Evolutionary conservation across 2,888 invertebrate species (phyloP), one percentile per base, ranked within the genome.

Genomic region (Ernsta delagoae): DNA sequence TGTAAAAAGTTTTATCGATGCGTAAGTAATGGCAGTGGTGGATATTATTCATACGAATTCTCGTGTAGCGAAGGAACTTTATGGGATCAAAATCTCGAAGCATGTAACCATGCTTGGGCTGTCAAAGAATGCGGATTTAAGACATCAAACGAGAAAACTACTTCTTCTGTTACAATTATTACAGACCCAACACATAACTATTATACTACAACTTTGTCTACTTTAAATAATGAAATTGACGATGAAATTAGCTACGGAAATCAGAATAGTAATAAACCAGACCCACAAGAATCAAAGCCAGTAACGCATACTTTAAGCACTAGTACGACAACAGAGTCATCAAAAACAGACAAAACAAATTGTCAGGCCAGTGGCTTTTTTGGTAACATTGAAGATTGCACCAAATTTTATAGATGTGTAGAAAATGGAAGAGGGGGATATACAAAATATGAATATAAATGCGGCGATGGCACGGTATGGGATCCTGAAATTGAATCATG

Each of bases 1-100:
- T 96, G 96, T 75, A 94, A 88, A 70, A 96, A 95, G 78, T 96
- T 96, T 85, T 96, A 95, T 75, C 91, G 96, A 73, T 96, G 96
- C 78, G 95, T 96, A 0, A 85, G 87, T 70, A 87, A 89, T 71
- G 92, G 92, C 11, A 82, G 79, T 71, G 86, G 88, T 67, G 83
- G 85, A 16, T 94, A 81, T 72, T 92, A 81, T 5, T 93, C 89
- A 75, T 94, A 94, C 73, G 93, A 94, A 73, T 95, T 95, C 79
- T 81, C 87, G 7, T 95, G 95, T 77, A 94, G 94, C 4, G 88
- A 90, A 71, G 95, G 94, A 48, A 95, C 95, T 3, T 94, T 94
- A 24, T 95, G 95, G 95, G 95, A 95, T 83, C 80, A 89, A 68
- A 83, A 83, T 65, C 82, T 93, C 31, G 89, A 92, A 74, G 91